Evolutionary conservation across 2,888 invertebrate species (phyloP).

Genomic region (Oscheius onirici): DNA sequence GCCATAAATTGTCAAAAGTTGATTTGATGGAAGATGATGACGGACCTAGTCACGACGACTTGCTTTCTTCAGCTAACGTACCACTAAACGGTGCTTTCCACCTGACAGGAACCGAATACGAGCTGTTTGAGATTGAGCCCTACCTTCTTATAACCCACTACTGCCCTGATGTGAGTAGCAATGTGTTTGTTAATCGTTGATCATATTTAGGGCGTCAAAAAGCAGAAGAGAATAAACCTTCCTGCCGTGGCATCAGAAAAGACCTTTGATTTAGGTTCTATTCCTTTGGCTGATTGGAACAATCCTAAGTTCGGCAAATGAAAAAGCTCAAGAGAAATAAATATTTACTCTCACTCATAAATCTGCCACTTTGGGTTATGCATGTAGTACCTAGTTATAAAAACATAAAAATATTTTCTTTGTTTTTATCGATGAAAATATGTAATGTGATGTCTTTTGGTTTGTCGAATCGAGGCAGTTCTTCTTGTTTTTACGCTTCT

Average conservation of each 20-base stretch:
- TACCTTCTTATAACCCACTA: constrained; percentile 15
- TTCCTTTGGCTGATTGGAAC: neutral
- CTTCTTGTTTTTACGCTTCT: too few species aligned
- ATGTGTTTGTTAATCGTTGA: neutral
- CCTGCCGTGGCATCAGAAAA: neutral
- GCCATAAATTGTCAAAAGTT: neutral
- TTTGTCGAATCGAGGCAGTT: too few species aligned
- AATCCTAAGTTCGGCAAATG: constrained; percentile 4
- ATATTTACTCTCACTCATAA: too few species aligned
- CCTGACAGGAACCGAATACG: constrained; percentile 9
- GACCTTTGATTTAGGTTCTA: neutral
- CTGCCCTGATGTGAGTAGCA: constrained; percentile 12
- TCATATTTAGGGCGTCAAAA: neutral
- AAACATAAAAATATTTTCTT: neutral
- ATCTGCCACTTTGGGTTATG: too few species aligned
- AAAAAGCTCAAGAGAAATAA: too few species aligned
- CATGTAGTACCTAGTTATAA: neutral
- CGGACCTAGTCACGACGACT: constrained; percentile 1
- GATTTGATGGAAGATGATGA: constrained; percentile 18
- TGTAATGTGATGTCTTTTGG: too few species aligned
- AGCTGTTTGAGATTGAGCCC: constrained; percentile 12
- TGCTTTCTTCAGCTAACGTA: neutral
- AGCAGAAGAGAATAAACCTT: neutral
- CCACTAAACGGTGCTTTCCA: neutral
- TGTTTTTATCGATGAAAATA: neutral